A percentile compares a stretch with the other conserved stretches of the same genome.
Conservation (phyloP, 2,797 vertebrate genomes). For the Spatula clypeata region DNA sequence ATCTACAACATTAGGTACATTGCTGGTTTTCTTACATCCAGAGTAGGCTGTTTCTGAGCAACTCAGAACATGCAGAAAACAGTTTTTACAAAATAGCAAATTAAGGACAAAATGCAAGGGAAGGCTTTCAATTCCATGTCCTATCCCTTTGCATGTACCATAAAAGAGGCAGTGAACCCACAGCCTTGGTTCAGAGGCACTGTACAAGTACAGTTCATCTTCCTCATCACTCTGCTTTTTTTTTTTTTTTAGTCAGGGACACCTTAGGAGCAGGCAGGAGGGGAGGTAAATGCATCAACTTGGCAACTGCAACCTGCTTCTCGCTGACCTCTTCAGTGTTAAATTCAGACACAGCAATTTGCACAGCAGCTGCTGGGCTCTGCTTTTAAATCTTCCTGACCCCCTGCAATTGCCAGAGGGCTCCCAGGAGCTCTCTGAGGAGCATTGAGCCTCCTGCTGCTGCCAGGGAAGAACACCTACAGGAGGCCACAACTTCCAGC, state of each 20-base stretch:
- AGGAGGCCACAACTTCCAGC: not conserved
- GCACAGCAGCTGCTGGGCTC: not conserved
- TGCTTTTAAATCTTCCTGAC: not conserved
- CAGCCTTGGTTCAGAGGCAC: not conserved
- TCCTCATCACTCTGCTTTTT: not conserved
- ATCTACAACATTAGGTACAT: conserved; percentile 20
- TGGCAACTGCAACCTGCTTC: not conserved
- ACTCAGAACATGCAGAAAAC: not conserved
- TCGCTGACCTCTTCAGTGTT: not conserved
- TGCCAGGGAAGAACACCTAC: not conserved
- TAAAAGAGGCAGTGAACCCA: not conserved
- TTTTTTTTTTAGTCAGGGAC: not conserved
- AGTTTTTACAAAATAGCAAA: not conserved
- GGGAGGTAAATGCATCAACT: not conserved
- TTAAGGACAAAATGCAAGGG: conserved; percentile 22
- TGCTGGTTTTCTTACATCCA: conserved; percentile 29
- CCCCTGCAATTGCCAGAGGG: not conserved
- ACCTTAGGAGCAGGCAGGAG: not conserved
- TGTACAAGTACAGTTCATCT: not conserved
- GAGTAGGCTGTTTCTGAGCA: conserved; percentile 65
- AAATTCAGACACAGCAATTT: not conserved
- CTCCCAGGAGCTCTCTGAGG: not conserved
- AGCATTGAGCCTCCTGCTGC: not conserved
- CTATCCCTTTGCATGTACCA: not conserved
- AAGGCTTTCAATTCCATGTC: not conserved